Percentiles rank a stretch among this genome's conserved stretches.
phyloP scores from a whole-genome alignment of 2,113 vertebrate genomes.

The Spheniscus mendiculus region DNA sequence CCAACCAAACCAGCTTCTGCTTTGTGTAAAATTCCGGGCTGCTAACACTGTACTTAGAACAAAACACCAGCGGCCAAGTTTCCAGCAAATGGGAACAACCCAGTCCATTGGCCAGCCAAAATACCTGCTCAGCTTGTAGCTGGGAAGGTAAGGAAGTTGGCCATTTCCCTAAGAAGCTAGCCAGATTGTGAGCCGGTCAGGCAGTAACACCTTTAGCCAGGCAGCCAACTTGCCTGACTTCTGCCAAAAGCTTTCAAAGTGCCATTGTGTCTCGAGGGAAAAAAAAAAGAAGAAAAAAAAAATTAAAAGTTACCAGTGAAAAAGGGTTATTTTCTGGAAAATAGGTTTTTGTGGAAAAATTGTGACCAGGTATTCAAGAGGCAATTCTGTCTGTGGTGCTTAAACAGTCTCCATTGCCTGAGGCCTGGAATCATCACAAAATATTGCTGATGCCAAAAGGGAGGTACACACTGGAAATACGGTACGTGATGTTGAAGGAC shows the following conservation, averaged over 20 bases:
- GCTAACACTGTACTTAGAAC: neutral
- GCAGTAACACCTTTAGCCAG: neutral
- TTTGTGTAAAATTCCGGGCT: neutral
- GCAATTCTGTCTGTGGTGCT: neutral
- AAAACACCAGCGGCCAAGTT: neutral
- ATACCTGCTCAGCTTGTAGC: neutral
- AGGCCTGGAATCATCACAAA: slow-evolving; percentile 7
- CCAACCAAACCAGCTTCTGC: neutral
- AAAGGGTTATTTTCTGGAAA: neutral
- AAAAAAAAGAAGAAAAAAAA: too few relatives aligned
- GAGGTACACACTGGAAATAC: neutral
- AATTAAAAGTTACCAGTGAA: neutral
- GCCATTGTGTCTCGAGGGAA: neutral
- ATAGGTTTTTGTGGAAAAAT: slow-evolving; percentile 21
- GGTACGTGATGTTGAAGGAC: neutral
- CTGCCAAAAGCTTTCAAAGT: slow-evolving; percentile 6
- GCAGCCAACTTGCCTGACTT: neutral
- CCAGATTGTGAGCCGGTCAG: neutral
- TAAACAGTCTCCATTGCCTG: neutral
- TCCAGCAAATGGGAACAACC: neutral
- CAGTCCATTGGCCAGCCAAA: neutral
- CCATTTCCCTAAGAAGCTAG: neutral
- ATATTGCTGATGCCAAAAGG: neutral
- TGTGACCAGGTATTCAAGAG: slow-evolving; percentile 8
- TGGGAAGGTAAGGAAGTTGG: neutral